Conservation (phyloP, 2,797 vertebrate genomes). For the Darevskia nairensis region DNA sequence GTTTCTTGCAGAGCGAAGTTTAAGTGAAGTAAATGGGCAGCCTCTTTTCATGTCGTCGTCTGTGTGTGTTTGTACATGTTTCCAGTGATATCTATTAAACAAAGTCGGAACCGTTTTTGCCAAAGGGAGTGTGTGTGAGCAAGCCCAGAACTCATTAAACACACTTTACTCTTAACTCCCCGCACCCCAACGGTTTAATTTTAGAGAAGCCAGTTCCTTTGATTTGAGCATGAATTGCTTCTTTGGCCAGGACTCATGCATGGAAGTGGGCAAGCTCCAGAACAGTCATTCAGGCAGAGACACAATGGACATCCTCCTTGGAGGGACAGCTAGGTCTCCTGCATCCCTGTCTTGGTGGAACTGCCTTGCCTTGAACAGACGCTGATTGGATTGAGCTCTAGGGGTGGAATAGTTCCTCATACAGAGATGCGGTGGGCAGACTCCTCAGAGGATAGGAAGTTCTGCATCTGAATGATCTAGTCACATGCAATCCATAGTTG, state of each 20-base stretch:
- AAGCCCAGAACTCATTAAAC: too few relatives aligned
- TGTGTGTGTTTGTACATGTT: not conserved
- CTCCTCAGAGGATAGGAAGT: not conserved
- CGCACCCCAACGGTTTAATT: too few relatives aligned
- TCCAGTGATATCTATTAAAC: not conserved
- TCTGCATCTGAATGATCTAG: not conserved
- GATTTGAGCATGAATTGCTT: too few relatives aligned
- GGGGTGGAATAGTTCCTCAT: too few relatives aligned
- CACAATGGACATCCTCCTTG: not conserved
- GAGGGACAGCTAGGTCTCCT: too few relatives aligned
- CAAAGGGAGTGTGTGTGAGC: too few relatives aligned
- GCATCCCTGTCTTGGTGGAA: too few relatives aligned
- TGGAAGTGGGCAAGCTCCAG: not conserved
- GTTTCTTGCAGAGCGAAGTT: constrained; percentile 59
- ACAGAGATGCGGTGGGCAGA: too few relatives aligned
- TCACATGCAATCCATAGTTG: not conserved
- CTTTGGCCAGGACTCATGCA: not conserved
- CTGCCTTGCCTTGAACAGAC: too few relatives aligned
- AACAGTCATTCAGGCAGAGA: not conserved
- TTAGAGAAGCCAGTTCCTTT: too few relatives aligned
- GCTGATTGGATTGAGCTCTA: too few relatives aligned
- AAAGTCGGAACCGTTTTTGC: not conserved
- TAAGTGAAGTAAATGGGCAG: constrained; percentile 64
- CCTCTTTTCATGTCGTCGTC: not conserved
- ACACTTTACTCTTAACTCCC: too few relatives aligned